Conservation (phyloP, 2,113 vertebrate genomes). For the Cynocephalus volans region DNA sequence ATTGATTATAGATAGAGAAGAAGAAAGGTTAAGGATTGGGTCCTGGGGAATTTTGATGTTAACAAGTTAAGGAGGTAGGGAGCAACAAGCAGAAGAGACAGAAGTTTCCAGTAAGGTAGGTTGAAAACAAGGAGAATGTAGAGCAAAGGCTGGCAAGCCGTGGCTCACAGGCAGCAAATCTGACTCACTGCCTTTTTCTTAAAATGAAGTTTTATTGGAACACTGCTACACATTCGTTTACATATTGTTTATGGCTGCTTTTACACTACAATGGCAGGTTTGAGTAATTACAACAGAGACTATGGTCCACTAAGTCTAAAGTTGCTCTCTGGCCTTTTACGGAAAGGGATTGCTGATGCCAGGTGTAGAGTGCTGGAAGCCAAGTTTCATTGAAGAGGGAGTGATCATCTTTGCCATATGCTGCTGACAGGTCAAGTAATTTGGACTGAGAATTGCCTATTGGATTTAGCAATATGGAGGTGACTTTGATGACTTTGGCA, state of each 20-base stretch:
- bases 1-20: background rate
- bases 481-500: background rate
- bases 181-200: background rate
- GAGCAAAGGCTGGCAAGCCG: background rate
- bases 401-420: background rate
- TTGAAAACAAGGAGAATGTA: slow-evolving; percentile 1
- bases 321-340: background rate
- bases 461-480: background rate
- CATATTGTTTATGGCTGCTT: background rate
- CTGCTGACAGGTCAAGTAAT: background rate
- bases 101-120: background rate
- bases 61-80: background rate
- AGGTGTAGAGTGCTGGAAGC: background rate
- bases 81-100: background rate
- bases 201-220: background rate
- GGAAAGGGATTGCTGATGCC: background rate
- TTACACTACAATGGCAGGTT: background rate
- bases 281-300: background rate
- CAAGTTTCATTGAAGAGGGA: background rate
- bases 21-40: background rate
- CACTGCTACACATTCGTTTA: background rate
- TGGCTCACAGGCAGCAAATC: background rate
- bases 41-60: background rate
- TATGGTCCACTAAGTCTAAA: background rate
- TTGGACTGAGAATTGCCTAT: background rate